Conservation (phyloP, 2,888 invertebrate species). For the Cryptosula pallasiana region DNA sequence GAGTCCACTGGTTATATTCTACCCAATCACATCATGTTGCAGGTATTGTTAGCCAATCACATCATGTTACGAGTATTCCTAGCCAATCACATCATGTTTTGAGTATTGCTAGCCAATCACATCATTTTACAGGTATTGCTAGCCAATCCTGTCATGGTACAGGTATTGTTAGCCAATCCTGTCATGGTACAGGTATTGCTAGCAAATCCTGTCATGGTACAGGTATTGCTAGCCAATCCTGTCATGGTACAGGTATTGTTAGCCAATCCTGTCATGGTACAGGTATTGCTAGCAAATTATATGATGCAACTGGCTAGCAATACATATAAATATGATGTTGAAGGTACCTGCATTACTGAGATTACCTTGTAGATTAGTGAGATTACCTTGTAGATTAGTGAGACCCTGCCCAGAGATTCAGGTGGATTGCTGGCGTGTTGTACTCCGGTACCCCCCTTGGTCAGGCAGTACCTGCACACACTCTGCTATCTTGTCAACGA, state of each 20-base stretch:
- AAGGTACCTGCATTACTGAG: too few species aligned
- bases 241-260: background rate
- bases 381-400: background rate
- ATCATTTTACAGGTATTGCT: background rate
- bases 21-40: conserved; percentile 90
- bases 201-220: background rate
- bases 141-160: background rate
- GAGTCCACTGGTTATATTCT: conserved; percentile 87
- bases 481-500: conserved; percentile 63
- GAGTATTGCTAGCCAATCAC: background rate
- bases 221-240: background rate
- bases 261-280: conserved; percentile 1
- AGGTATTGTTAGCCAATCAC: conserved; percentile 61
- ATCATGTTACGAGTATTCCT: background rate
- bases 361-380: background rate
- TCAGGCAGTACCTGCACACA: conserved; percentile 59
- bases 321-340: too few species aligned
- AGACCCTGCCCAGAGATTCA: conserved; percentile 62
- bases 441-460: conserved; percentile 80
- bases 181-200: background rate
- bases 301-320: too few species aligned
- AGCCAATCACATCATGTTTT: background rate
- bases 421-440: conserved; percentile 90
- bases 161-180: background rate
- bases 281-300: background rate